These are phyloP conservation scores for Rugalucina vietnamica DNA, from an alignment of 2,888 invertebrate species.

Conservation along the genomic window DNA sequence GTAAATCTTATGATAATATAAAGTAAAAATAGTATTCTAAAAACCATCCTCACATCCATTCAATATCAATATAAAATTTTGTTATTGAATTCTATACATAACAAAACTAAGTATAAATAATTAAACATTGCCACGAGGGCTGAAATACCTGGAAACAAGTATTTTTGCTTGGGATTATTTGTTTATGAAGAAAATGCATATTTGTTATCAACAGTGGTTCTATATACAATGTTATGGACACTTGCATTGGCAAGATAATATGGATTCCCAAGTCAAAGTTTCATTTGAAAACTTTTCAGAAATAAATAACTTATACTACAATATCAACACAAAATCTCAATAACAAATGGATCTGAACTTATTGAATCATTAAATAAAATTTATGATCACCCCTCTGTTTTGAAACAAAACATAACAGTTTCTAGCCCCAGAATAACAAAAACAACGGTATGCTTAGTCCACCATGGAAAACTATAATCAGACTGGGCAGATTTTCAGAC, in stretches of 20 bases:
- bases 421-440: too few relatives aligned
- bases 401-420: conserved; percentile 4
- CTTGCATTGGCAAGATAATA: background rate
- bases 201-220: background rate
- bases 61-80: background rate
- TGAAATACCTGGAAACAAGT: background rate
- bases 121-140: background rate
- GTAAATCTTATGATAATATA: too few relatives aligned
- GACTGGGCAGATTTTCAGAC: too few relatives aligned
- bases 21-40: conserved; percentile 6
- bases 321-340: conserved; percentile 11
- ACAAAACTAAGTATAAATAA: background rate
- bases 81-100: background rate
- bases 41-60: background rate
- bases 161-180: background rate
- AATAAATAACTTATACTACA: conserved; percentile 13
- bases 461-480: too few relatives aligned
- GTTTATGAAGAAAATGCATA: background rate
- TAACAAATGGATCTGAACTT: background rate
- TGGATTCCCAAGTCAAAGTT: background rate
- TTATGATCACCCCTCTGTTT: background rate
- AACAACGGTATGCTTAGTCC: too few relatives aligned
- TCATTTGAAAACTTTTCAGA: background rate
- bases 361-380: background rate
- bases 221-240: background rate